phyloP scores from a whole-genome alignment of 2,113 vertebrate species.

The Xiphias gladius region DNA sequence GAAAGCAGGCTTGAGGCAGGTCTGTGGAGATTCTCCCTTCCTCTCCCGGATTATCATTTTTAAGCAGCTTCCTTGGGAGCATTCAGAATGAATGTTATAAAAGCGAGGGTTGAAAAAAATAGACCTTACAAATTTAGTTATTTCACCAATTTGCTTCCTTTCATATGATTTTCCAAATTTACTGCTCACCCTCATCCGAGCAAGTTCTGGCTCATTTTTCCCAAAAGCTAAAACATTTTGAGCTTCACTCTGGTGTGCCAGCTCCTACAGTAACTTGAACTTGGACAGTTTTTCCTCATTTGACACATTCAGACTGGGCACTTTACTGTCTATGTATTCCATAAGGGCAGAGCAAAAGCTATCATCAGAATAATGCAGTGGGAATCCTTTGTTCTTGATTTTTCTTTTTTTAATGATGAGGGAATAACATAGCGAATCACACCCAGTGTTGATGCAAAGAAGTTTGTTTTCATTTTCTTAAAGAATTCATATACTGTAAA shows the following conservation, averaged over 20 bases:
- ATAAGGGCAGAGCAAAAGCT: not conserved
- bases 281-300: not conserved
- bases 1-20: constrained; percentile 82
- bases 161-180: constrained; percentile 55
- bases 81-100: constrained; percentile 71
- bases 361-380: constrained; percentile 30
- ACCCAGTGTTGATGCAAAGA: constrained; percentile 14
- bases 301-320: constrained; percentile 1
- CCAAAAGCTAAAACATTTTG: constrained; percentile 13
- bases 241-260: not conserved
- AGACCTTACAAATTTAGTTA: constrained; percentile 65
- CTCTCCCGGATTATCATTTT: constrained; percentile 87
- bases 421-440: constrained; percentile 20
- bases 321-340: constrained; percentile 12
- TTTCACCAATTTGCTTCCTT: constrained; percentile 66
- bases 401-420: constrained; percentile 43
- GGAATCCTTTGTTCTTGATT: constrained; percentile 4
- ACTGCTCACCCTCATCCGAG: constrained; percentile 8
- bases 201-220: constrained; percentile 37
- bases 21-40: constrained; percentile 83
- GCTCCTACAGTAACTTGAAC: not conserved
- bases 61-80: constrained; percentile 87
- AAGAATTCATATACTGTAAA: constrained; percentile 45
- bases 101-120: constrained; percentile 26
- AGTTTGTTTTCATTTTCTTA: constrained; percentile 25